These are phyloP conservation scores for Idaea straminata DNA, from an alignment of 2,888 invertebrate species.

Conservation along the genomic window DNA sequence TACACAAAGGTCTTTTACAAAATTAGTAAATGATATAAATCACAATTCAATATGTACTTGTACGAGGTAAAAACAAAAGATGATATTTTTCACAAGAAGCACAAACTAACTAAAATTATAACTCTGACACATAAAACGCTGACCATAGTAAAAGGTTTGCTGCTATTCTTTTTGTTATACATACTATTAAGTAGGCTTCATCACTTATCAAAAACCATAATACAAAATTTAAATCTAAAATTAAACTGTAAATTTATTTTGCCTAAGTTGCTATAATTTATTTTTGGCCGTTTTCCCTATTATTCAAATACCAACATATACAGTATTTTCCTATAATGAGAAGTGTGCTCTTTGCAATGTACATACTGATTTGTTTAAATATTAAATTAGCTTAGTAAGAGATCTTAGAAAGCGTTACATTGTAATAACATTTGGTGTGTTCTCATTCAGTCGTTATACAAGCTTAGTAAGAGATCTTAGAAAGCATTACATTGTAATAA, in stretches of 20 bases:
- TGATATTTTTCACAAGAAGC: too few species aligned
- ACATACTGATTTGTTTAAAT: neutral
- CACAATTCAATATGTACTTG: too few species aligned
- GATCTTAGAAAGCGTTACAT: neutral
- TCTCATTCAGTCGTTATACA: neutral
- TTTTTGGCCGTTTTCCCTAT: neutral
- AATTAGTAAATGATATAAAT: too few species aligned
- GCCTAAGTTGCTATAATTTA: neutral
- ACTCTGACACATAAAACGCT: too few species aligned
- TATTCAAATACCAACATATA: neutral
- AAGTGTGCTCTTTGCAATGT: neutral
- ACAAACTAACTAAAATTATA: too few species aligned
- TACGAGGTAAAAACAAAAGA: too few species aligned
- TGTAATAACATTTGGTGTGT: neutral
- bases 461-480: too few species aligned
- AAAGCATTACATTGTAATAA: neutral
- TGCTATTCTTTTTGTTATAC: too few species aligned
- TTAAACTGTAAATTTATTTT: neutral
- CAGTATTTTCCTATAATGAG: neutral
- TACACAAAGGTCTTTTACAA: too few species aligned
- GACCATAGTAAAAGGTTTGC: too few species aligned
- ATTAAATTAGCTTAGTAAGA: neutral
- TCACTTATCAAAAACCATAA: neutral
- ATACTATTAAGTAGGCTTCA: neutral
- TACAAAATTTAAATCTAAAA: neutral